Evolutionary conservation across 2,113 vertebrate genomes (phyloP).

Genomic region (Phrynosoma blainvillii): DNA sequence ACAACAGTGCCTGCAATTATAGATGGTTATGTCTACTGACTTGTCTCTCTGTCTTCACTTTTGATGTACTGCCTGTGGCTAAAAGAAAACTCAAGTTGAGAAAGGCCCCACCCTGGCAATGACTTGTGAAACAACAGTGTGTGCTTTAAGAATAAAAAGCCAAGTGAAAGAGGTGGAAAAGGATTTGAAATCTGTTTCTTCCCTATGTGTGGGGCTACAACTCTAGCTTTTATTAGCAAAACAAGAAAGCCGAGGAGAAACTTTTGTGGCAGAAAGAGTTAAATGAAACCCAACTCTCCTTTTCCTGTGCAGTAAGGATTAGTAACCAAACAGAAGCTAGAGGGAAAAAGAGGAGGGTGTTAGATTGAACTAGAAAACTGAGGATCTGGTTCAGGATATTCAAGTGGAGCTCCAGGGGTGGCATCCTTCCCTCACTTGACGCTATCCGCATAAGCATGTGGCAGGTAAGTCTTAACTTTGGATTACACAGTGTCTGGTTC

Average conservation of each 20-base stretch:
- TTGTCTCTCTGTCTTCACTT: not conserved
- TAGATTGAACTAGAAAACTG: slow-evolving; percentile 39
- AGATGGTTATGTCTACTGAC: slow-evolving; percentile 17
- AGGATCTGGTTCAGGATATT: not conserved
- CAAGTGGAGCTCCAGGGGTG: slow-evolving; percentile 15
- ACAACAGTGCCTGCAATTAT: not conserved
- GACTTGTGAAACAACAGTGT: slow-evolving; percentile 42
- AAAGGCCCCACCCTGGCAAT: slow-evolving; percentile 60
- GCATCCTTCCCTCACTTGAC: not conserved
- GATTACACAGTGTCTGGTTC: slow-evolving; percentile 8
- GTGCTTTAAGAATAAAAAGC: slow-evolving; percentile 10
- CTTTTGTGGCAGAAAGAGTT: slow-evolving; percentile 60
- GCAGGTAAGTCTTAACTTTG: slow-evolving; percentile 50
- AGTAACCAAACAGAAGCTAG: slow-evolving; percentile 67
- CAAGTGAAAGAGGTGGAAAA: slow-evolving; percentile 36
- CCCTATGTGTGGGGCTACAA: accelerated
- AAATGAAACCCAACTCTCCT: slow-evolving; percentile 73
- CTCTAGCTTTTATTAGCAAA: slow-evolving; percentile 24
- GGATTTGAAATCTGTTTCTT: not conserved
- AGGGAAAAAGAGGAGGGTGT: slow-evolving; percentile 6
- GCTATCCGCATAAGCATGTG: slow-evolving; percentile 17
- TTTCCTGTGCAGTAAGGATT: slow-evolving; percentile 70
- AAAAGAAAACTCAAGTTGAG: slow-evolving; percentile 53
- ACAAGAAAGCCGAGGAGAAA: slow-evolving; percentile 49
- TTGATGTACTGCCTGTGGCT: slow-evolving; percentile 48